phyloP scores from a whole-genome alignment of 2,888 invertebrate species.

The Cancer borealis region DNA sequence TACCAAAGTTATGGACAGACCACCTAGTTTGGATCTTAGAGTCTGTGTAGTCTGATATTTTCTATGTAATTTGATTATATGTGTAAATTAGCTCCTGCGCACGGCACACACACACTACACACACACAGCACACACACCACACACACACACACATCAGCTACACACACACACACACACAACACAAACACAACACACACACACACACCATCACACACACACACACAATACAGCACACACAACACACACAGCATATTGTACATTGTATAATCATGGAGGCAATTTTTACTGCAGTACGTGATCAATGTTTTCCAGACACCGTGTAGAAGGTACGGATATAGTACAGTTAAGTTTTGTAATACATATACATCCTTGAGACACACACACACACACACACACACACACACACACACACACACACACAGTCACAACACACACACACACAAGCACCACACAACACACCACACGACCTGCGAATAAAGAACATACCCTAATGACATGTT shows the following conservation, averaged over 20 bases:
- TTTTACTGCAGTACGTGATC: neutral
- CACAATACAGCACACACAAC: too few species aligned
- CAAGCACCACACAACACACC: too few species aligned
- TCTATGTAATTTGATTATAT: too few species aligned
- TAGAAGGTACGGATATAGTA: neutral
- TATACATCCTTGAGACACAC: neutral
- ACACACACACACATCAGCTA: too few species aligned
- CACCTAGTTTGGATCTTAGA: too few species aligned
- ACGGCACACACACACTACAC: neutral
- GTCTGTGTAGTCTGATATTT: too few species aligned
- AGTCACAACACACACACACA: too few species aligned
- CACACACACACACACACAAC: neutral
- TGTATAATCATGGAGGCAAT: neutral
- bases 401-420: neutral
- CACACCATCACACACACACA: too few species aligned
- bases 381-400: neutral
- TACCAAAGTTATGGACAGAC: too few species aligned
- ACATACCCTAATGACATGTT: too few species aligned
- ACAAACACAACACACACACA: neutral
- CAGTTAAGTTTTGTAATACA: neutral
- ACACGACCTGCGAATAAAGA: neutral
- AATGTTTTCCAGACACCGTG: neutral
- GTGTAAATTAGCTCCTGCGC: neutral
- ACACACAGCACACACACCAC: too few species aligned
- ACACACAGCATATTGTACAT: too few species aligned